Conservation (phyloP, 2,797 vertebrate species). For the Chromis chromis region DNA sequence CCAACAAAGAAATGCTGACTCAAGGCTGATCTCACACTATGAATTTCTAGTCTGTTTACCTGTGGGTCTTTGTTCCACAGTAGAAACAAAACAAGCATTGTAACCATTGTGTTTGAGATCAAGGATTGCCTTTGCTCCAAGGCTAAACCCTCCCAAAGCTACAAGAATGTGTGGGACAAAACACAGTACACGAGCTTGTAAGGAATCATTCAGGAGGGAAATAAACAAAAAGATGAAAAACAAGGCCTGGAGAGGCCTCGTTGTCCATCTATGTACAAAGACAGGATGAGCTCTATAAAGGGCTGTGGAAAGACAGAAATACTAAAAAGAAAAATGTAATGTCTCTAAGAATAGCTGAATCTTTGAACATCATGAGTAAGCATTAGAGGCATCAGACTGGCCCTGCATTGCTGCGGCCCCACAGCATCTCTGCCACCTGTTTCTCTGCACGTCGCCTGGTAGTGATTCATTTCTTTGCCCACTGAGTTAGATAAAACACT, state of each 20-base stretch:
- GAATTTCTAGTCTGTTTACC: constrained; percentile 40
- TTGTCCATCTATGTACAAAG: constrained; percentile 5
- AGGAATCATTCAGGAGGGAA: constrained; percentile 27
- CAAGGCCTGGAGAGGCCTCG: constrained; percentile 19
- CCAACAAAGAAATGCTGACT: constrained; percentile 43
- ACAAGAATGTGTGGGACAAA: constrained; percentile 27
- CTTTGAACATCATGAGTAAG: constrained; percentile 24
- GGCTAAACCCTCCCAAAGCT: constrained; percentile 40
- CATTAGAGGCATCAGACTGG: neutral
- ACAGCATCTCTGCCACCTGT: constrained; percentile 45
- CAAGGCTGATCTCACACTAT: constrained; percentile 24
- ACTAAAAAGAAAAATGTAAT: constrained; percentile 18
- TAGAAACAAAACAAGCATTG: constrained; percentile 54
- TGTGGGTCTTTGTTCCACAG: constrained; percentile 34
- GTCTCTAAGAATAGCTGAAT: constrained; percentile 37
- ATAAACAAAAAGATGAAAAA: constrained; percentile 12
- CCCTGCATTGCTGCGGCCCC: constrained; percentile 17
- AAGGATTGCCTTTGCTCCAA: constrained; percentile 39
- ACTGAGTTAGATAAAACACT: constrained; percentile 38
- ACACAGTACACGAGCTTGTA: constrained; percentile 21
- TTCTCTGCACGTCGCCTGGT: constrained; percentile 42
- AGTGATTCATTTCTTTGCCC: constrained; percentile 59
- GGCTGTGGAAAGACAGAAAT: constrained; percentile 14
- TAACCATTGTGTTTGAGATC: constrained; percentile 41
- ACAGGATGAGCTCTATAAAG: constrained; percentile 17